phyloP scores from a whole-genome alignment of 1,140 invertebrate genomes.

The Nebria ingens region DNA sequence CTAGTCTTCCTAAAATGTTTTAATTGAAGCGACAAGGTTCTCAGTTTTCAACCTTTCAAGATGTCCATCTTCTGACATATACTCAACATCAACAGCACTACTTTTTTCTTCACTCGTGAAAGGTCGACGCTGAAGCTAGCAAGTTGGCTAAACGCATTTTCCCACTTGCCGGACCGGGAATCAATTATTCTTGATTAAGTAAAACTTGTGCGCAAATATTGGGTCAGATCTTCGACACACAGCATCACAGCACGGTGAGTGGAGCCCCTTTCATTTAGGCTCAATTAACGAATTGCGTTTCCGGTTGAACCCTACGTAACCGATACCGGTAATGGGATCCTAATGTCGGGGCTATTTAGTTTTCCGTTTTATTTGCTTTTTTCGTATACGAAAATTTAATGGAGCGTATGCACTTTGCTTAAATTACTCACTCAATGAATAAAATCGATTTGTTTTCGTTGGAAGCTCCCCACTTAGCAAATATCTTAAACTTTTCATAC shows the following conservation, averaged over 20 bases:
- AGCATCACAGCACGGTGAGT: no score
- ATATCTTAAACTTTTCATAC: no score
- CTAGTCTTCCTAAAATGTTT: neutral
- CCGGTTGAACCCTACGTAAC: neutral
- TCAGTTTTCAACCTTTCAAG: conserved; percentile 4
- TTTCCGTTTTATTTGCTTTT: conserved; percentile 1
- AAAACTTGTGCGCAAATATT: conserved; percentile 6
- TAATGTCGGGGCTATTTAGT: neutral
- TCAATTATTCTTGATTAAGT: conserved; percentile 9
- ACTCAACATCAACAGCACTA: neutral
- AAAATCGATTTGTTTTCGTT: no score
- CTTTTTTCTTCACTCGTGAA: neutral
- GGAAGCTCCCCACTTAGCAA: no score
- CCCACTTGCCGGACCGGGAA: neutral
- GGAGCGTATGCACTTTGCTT: neutral
- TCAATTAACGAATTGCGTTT: conserved; percentile 8
- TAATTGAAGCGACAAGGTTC: conserved; percentile 2
- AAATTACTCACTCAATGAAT: no score
- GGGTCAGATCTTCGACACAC: neutral
- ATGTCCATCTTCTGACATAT: neutral
- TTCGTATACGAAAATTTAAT: neutral
- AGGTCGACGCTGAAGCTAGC: neutral
- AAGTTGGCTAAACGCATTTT: no score
- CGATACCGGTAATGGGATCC: conserved; percentile 7
- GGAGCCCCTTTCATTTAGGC: conserved; percentile 5